These are phyloP conservation scores for Sciurus carolinensis DNA, from an alignment of 2,797 vertebrate species.

Conservation along the genomic window DNA sequence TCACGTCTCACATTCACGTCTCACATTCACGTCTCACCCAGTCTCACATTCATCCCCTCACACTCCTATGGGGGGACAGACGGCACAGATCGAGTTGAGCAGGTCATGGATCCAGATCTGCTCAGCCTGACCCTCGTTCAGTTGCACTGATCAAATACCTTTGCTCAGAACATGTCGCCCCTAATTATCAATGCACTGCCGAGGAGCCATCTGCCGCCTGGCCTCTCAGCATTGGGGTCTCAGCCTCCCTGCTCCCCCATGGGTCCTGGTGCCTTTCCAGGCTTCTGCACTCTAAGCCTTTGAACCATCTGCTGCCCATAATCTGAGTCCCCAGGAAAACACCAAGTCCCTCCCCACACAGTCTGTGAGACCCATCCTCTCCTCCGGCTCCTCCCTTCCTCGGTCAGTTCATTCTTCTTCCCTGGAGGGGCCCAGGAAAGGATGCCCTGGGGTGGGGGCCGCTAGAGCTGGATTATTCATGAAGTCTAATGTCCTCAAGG, in stretches of 20 bases:
- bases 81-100: neutral
- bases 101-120: neutral
- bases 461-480: neutral
- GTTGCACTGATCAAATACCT: neutral
- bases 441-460: no score
- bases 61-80: no score
- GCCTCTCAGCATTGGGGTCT: accelerated
- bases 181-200: neutral
- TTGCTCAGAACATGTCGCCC: neutral
- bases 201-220: neutral
- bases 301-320: slow-evolving; percentile 42
- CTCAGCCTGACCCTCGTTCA: neutral
- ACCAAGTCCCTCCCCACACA: neutral
- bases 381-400: neutral
- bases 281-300: neutral
- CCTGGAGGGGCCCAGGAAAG: neutral
- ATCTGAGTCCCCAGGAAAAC: neutral
- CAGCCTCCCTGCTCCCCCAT: neutral
- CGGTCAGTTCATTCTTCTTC: neutral
- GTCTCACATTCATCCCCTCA: neutral
- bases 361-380: neutral
- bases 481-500: neutral
- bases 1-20: accelerated
- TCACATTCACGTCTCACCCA: no score
- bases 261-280: slow-evolving; percentile 17